These are phyloP conservation scores for Pedionomus torquatus DNA, from an alignment of 2,113 vertebrate species.

Conservation along the genomic window DNA sequence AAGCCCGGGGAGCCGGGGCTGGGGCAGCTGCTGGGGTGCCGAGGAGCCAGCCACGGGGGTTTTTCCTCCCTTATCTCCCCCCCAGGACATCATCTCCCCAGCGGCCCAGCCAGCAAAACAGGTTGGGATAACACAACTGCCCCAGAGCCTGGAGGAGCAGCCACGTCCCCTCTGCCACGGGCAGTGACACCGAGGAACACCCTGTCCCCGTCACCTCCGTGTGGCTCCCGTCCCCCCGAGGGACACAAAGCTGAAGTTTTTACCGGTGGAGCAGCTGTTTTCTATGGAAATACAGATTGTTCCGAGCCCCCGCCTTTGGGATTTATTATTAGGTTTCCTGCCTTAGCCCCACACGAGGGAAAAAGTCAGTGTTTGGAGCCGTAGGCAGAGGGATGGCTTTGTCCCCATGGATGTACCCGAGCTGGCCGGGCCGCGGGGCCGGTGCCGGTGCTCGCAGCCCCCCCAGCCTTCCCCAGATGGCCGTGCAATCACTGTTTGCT, in stretches of 20 bases:
- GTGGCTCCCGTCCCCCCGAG: background rate
- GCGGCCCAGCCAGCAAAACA: background rate
- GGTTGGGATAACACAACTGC: background rate
- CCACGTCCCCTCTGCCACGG: fast-evolving
- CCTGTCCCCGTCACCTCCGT: background rate
- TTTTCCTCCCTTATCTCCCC: background rate
- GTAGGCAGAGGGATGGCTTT: background rate
- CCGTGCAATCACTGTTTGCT: background rate
- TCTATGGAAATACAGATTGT: background rate
- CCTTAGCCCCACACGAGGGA: background rate
- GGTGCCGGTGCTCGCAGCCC: background rate
- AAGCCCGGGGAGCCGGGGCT: background rate
- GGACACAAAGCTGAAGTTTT: background rate
- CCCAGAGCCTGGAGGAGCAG: background rate
- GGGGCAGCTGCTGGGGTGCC: background rate
- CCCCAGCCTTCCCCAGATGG: constrained; percentile 4
- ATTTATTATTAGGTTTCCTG: background rate
- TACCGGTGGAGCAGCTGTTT: constrained; percentile 7
- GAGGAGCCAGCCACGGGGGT: background rate
- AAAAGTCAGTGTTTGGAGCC: background rate
- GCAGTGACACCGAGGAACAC: background rate
- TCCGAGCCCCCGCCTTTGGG: background rate
- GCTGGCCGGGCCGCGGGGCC: background rate
- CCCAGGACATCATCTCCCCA: background rate
- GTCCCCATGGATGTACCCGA: background rate